These are phyloP conservation scores for Horisme vitalbata DNA, from an alignment of 2,888 invertebrate species.

Conservation along the genomic window DNA sequence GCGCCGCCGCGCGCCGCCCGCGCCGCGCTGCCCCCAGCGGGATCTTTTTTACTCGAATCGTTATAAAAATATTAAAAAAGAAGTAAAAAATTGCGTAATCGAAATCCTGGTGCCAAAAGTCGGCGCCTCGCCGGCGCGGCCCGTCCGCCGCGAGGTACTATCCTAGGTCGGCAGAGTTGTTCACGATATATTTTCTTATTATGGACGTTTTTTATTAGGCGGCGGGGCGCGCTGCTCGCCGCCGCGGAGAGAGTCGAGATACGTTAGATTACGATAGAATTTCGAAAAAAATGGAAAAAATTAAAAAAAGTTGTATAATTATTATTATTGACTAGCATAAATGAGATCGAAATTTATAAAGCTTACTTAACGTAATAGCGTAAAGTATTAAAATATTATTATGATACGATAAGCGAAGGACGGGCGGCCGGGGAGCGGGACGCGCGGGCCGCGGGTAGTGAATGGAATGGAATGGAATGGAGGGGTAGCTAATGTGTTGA, in stretches of 20 bases:
- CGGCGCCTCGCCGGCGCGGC: slow-evolving; percentile 82
- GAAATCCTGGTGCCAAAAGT: slow-evolving; percentile 83
- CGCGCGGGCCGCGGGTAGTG: slow-evolving; percentile 45
- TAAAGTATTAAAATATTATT: slow-evolving; percentile 81
- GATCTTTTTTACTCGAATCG: slow-evolving; percentile 82
- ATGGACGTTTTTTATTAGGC: slow-evolving; percentile 85
- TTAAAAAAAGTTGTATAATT: slow-evolving; percentile 84
- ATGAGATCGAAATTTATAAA: slow-evolving; percentile 82
- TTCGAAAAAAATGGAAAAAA: slow-evolving; percentile 79
- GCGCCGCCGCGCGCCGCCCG: slow-evolving; percentile 50
- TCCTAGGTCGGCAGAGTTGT: slow-evolving; percentile 83
- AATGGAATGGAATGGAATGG: slow-evolving; percentile 42
- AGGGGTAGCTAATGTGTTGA: slow-evolving; percentile 55
- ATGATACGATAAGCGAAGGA: slow-evolving; percentile 71
- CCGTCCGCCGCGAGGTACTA: slow-evolving; percentile 81
- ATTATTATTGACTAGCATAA: slow-evolving; percentile 80
- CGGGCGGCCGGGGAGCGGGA: slow-evolving; percentile 67
- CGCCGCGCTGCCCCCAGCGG: slow-evolving; percentile 33
- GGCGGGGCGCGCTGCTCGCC: slow-evolving; percentile 78
- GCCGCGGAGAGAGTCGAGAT: slow-evolving; percentile 76
- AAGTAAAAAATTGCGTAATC: slow-evolving; percentile 80
- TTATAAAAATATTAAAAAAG: slow-evolving; percentile 80
- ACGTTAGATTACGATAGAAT: slow-evolving; percentile 77
- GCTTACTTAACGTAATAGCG: slow-evolving; percentile 82
- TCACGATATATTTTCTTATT: slow-evolving; percentile 86